Conservation (phyloP, 2,888 invertebrate species). For the Dynastes tityus region DNA sequence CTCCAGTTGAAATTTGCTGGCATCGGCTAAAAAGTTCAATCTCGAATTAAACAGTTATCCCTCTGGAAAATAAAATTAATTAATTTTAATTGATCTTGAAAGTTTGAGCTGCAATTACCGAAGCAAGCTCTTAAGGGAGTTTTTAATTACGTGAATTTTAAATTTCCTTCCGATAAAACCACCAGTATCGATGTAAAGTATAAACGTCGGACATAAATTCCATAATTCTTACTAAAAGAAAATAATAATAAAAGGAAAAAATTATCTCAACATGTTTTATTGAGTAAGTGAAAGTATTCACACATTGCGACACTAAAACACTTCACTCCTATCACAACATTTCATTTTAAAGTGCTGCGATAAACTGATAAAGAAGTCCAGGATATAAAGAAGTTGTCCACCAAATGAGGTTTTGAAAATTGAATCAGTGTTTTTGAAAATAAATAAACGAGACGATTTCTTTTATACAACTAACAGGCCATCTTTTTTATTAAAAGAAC, state of each 20-base stretch:
- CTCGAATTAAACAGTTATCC: slow-evolving; percentile 10
- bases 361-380: too few species aligned
- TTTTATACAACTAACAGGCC: too few species aligned
- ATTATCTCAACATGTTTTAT: too few species aligned
- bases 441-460: too few species aligned
- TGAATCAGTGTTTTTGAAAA: too few species aligned
- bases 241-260: neutral
- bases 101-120: slow-evolving; percentile 20
- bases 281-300: too few species aligned
- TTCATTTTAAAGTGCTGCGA: too few species aligned
- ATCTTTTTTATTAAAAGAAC: too few species aligned
- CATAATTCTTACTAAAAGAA: neutral
- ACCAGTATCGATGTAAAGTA: neutral
- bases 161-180: slow-evolving; percentile 25
- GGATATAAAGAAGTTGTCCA: too few species aligned
- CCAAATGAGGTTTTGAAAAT: too few species aligned
- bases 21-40: neutral
- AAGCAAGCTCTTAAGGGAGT: neutral
- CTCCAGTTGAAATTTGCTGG: neutral
- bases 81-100: slow-evolving; percentile 30
- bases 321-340: too few species aligned
- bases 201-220: neutral
- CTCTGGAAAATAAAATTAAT: slow-evolving; percentile 1
- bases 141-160: slow-evolving; percentile 22
- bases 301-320: too few species aligned